Evolutionary conservation across 2,888 invertebrate species (phyloP).

Genomic region (Parnassius smintheus): DNA sequence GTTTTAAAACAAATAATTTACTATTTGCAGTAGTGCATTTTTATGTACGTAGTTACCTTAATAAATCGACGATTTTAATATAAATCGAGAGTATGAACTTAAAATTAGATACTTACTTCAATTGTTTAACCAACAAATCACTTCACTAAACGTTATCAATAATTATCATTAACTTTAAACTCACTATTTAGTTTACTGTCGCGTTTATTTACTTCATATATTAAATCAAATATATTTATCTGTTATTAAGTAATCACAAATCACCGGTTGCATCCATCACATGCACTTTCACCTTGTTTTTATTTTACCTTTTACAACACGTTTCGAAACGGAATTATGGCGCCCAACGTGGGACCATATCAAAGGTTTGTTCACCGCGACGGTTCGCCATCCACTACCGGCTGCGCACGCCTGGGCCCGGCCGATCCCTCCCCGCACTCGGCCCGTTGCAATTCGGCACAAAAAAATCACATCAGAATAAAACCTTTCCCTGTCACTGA

Average conservation of each 20-base stretch:
- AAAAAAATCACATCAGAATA: conserved; percentile 61
- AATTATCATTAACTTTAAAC: conserved; percentile 1
- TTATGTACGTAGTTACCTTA: not conserved
- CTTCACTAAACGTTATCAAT: conserved; percentile 45
- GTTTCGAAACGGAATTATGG: conserved; percentile 42
- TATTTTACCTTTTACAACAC: conserved; percentile 9
- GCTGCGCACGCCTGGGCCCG: conserved; percentile 75
- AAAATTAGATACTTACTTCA: conserved; percentile 20
- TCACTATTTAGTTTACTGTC: conserved; percentile 1
- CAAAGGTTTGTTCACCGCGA: conserved; percentile 45
- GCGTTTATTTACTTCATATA: not conserved
- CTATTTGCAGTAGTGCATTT: too few species aligned
- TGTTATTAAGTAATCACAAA: conserved; percentile 3
- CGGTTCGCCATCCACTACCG: conserved; percentile 64
- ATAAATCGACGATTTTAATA: not conserved
- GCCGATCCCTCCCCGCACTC: conserved; percentile 51
- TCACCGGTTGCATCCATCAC: conserved; percentile 13
- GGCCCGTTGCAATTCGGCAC: conserved; percentile 59
- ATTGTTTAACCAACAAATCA: conserved; percentile 40
- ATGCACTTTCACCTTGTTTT: conserved; percentile 20
- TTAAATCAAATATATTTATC: not conserved
- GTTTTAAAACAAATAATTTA: too few species aligned
- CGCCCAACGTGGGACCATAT: conserved; percentile 59
- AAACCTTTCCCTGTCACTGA: conserved; percentile 71
- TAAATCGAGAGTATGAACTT: not conserved